Evolutionary conservation across 2,888 invertebrate genomes (phyloP), one percentile per base, ranked within the genome.

Genomic region (Pycnomerus fuliginosus): DNA sequence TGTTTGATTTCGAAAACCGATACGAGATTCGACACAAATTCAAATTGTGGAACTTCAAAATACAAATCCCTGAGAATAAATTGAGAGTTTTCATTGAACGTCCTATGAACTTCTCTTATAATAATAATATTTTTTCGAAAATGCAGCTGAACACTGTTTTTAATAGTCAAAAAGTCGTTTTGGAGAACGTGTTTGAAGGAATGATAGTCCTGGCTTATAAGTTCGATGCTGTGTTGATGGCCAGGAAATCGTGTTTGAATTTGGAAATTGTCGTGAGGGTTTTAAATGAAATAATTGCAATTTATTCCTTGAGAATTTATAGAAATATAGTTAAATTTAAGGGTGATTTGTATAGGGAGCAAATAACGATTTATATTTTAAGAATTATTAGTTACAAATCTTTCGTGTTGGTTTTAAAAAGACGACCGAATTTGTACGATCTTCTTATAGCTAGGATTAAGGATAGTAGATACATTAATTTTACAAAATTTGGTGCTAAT

Each of bases 181-280:
- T 58, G 16, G 39, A 40, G 24, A 54, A 53, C 31, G 58, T 48
- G 40, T 60, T 56, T 34, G 41, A 56, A 3, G 50, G 53, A 8
- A 60, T 58, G 56, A 36, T 55, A 7, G 54, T 47, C 16, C 33
- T 56, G 8, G 57, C 50, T 1, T 58, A 51, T 35, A 59, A 57
- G 39, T 58, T 55, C 22, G 56, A 59, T 25, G 42, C 45, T n/a
- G 46, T 46, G 3, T 39, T 53, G 5, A 48, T 44, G 38, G 42
- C 43, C n/a, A n/a, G n/a, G n/a, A n/a, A n/a, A n/a, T n/a, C n/a
- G n/a, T n/a, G n/a, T n/a, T n/a, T n/a, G n/a, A n/a, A 10, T 14
- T 56, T 8, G 39, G 43, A 14, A 35, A 50, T 8, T 16, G 15
- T 47, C 14, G 17, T 12, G 5, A 16, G n/a, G 7, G 8, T 27